Evolutionary conservation across 2,797 vertebrate genomes (phyloP).

Genomic region (Amazona ochrocephala): DNA sequence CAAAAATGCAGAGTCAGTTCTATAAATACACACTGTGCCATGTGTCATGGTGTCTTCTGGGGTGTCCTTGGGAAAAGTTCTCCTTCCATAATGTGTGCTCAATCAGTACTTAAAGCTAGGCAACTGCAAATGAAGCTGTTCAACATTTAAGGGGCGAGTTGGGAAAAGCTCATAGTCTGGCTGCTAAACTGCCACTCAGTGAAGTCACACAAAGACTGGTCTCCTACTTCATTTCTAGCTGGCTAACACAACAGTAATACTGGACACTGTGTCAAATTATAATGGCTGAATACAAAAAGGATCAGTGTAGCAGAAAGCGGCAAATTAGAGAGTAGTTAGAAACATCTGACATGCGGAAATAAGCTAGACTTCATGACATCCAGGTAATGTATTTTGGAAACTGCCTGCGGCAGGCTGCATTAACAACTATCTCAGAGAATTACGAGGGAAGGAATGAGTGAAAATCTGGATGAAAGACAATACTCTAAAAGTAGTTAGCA

Average conservation of each 20-base stretch:
- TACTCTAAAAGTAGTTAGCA: background rate
- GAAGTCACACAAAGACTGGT: background rate
- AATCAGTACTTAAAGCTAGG: background rate
- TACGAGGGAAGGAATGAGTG: background rate
- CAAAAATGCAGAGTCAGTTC: background rate
- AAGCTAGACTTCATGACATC: background rate
- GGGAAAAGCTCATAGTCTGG: background rate
- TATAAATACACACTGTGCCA: background rate
- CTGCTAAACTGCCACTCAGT: background rate
- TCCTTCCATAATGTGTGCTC: background rate
- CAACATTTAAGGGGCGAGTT: background rate
- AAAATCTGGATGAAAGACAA: background rate
- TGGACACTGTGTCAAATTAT: background rate
- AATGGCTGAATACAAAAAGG: background rate
- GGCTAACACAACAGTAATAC: background rate
- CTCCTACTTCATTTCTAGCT: background rate
- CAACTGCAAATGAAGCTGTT: background rate
- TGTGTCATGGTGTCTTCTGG: background rate
- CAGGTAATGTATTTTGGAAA: background rate
- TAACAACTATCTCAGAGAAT: background rate
- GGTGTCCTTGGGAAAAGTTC: background rate
- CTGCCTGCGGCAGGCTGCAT: background rate
- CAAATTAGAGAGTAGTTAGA: background rate
- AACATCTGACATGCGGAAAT: background rate
- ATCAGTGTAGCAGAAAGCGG: background rate